A percentile compares a stretch with the other conserved stretches of the same genome.
Conservation (phyloP, 1,140 invertebrate species). For the Arctopsyche grandis region DNA sequence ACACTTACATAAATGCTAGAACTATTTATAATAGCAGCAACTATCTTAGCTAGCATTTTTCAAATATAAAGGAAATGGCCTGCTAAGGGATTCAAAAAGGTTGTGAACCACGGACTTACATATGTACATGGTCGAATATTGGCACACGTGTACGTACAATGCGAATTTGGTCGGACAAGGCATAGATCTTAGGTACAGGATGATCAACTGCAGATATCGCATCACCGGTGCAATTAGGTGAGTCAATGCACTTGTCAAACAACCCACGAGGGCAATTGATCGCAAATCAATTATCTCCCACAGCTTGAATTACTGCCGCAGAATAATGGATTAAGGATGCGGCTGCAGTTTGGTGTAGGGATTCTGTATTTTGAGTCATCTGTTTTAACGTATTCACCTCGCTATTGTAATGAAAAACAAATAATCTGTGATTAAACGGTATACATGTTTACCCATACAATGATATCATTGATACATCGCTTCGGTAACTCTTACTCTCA, state of each 20-base stretch:
- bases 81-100: too few relatives aligned
- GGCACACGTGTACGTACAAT: neutral
- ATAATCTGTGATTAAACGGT: neutral
- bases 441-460: neutral
- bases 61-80: too few relatives aligned
- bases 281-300: neutral
- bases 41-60: too few relatives aligned
- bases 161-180: neutral
- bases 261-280: slow-evolving; percentile 5
- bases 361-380: neutral
- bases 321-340: slow-evolving; percentile 3
- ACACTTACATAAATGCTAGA: too few relatives aligned
- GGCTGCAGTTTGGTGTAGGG: neutral
- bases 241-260: slow-evolving; percentile 32
- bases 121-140: too few relatives aligned
- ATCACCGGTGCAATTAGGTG: slow-evolving; percentile 6
- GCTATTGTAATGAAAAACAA: too few relatives aligned
- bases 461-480: slow-evolving; percentile 12
- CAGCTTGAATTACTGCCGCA: neutral
- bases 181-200: neutral
- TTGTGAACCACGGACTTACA: too few relatives aligned
- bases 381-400: neutral
- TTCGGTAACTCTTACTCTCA: slow-evolving; percentile 35
- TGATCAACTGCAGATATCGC: neutral
- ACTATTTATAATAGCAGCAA: too few relatives aligned